These are phyloP conservation scores for Craterocephalus amniculus DNA, from an alignment of 2,797 vertebrate genomes.

Conservation along the genomic window DNA sequence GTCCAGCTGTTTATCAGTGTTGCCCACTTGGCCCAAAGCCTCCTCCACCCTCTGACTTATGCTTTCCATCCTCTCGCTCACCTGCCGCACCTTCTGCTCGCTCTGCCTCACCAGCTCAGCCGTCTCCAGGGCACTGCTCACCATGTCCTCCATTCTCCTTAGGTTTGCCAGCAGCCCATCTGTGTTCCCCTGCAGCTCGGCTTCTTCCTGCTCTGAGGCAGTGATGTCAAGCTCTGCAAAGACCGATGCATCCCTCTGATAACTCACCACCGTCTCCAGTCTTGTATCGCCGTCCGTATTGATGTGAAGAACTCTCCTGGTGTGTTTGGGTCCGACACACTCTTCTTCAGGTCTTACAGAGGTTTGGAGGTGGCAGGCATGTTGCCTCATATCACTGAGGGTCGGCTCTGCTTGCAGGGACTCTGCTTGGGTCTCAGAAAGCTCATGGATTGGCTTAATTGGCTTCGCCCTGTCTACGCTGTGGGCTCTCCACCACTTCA, in stretches of 20 bases:
- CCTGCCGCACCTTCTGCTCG: slow-evolving; percentile 65
- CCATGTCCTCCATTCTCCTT: slow-evolving; percentile 69
- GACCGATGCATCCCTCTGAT: slow-evolving; percentile 69
- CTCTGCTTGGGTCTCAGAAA: slow-evolving; percentile 50
- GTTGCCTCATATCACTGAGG: slow-evolving; percentile 70
- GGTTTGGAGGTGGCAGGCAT: slow-evolving; percentile 62
- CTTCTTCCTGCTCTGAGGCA: slow-evolving; percentile 35
- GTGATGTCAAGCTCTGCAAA: slow-evolving; percentile 49
- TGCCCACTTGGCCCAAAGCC: slow-evolving; percentile 57
- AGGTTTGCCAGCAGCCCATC: slow-evolving; percentile 66
- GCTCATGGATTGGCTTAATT: slow-evolving; percentile 30
- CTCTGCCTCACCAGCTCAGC: slow-evolving; percentile 65
- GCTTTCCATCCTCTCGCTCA: slow-evolving; percentile 66
- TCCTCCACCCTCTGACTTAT: slow-evolving; percentile 72
- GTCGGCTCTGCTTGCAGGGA: slow-evolving; percentile 63
- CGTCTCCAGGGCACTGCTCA: slow-evolving; percentile 61
- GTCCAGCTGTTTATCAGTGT: slow-evolving; percentile 59
- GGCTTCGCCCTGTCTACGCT: slow-evolving; percentile 55
- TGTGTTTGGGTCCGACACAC: slow-evolving; percentile 39
- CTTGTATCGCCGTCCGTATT: slow-evolving; percentile 56
- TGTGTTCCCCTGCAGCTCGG: slow-evolving; percentile 35
- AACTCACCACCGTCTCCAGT: slow-evolving; percentile 37
- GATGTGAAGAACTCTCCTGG: slow-evolving; percentile 25
- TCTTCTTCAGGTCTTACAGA: slow-evolving; percentile 57
- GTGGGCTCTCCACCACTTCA: slow-evolving; percentile 76